A percentile compares a stretch with the other conserved stretches of the same genome.
These are phyloP conservation scores for Struthidea cinerea DNA, from an alignment of 2,113 vertebrate species.

Conservation along the genomic window DNA sequence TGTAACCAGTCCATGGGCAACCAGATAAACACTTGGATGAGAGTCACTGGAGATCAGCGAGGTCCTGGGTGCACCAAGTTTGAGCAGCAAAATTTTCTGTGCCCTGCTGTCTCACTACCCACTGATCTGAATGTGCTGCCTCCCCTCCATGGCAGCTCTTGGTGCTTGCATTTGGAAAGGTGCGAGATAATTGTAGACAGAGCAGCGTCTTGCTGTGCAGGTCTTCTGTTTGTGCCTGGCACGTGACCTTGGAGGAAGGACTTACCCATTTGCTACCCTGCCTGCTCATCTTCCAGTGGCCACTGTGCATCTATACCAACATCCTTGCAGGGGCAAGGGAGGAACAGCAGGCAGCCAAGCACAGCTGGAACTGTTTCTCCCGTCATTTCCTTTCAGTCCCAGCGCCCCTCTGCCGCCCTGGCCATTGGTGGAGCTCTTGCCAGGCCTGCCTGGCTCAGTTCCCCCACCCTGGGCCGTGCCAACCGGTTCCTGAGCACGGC, in stretches of 20 bases:
- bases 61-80: background rate
- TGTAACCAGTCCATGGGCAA: background rate
- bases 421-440: constrained; percentile 86
- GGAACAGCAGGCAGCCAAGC: background rate
- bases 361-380: background rate
- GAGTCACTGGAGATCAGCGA: background rate
- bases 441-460: constrained; percentile 92
- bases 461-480: constrained; percentile 91
- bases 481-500: constrained; percentile 96
- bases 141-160: background rate
- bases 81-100: background rate
- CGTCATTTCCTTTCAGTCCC: constrained; percentile 20
- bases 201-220: background rate
- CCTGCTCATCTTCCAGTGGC: background rate
- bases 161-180: background rate
- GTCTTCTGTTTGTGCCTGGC: background rate
- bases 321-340: background rate
- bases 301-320: background rate
- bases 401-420: constrained; percentile 84
- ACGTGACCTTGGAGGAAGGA: background rate
- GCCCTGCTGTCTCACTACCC: background rate
- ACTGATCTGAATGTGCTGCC: background rate
- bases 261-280: background rate
- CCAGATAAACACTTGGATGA: background rate
- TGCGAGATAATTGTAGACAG: background rate